Evolutionary conservation across 2,888 invertebrate species (phyloP).

Genomic region (Boloria selene): DNA sequence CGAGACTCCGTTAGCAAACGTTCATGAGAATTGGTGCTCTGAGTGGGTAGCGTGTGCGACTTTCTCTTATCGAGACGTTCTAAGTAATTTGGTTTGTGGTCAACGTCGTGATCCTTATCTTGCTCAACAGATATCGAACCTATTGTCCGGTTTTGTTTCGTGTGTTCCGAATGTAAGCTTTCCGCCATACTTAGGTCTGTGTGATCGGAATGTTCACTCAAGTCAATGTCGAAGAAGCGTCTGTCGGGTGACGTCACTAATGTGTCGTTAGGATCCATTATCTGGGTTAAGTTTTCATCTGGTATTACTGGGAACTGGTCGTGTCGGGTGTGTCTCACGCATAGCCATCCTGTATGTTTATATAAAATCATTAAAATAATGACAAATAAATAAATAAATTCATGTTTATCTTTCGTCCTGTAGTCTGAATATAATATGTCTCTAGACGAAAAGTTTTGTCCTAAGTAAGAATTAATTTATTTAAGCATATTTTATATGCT

Average conservation of each 20-base stretch:
- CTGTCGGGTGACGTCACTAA: conserved; percentile 64
- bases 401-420: no score
- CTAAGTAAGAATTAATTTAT: no score
- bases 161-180: conserved; percentile 66
- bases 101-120: conserved; percentile 62
- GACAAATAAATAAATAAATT: neutral
- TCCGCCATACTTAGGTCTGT: conserved; percentile 75
- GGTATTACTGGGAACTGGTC: conserved; percentile 89
- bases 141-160: conserved; percentile 51
- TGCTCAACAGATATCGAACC: conserved; percentile 51
- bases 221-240: conserved; percentile 64
- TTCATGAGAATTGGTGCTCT: conserved; percentile 81
- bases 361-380: neutral
- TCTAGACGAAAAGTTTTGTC: no score
- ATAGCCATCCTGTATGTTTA: conserved; percentile 84
- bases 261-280: conserved; percentile 65
- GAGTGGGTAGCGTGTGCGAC: conserved; percentile 82
- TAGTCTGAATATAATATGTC: no score
- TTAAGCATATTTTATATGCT: no score
- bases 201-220: conserved; percentile 76
- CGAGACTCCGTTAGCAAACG: conserved; percentile 86
- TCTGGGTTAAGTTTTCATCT: conserved; percentile 83
- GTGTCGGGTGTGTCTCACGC: conserved; percentile 89
- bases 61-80: conserved; percentile 65
- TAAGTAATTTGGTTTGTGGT: conserved; percentile 49